Conservation (phyloP, 2,888 invertebrate species). For the Stenoptilia bipunctidactyla region DNA sequence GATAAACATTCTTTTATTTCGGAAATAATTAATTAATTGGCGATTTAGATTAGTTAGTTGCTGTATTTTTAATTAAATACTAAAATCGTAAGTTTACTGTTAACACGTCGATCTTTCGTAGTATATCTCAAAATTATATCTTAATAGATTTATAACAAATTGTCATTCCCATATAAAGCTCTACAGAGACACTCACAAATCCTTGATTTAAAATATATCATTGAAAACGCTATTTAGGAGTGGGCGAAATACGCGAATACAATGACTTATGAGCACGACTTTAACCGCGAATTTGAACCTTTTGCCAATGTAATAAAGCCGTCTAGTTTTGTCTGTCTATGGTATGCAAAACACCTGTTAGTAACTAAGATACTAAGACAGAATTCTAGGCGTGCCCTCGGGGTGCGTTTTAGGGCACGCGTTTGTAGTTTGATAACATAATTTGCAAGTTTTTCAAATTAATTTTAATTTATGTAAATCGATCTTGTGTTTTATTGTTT, state of each 20-base stretch:
- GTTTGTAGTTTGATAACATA: no score
- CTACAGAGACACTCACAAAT: conserved; percentile 19
- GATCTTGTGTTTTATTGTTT: no score
- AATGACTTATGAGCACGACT: conserved; percentile 6
- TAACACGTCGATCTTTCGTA: no score
- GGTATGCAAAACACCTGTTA: conserved; percentile 53
- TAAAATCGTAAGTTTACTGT: no score
- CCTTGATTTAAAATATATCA: conserved; percentile 55
- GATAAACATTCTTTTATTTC: no score
- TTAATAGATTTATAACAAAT: background rate
- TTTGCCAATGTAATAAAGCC: conserved; percentile 22
- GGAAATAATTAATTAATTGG: no score
- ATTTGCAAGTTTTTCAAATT: no score
- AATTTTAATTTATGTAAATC: no score
- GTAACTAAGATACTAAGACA: conserved; percentile 33
- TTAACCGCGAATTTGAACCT: conserved; percentile 29
- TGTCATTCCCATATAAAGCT: background rate
- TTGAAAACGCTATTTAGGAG: conserved; percentile 27
- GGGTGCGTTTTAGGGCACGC: background rate
- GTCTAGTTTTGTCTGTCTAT: conserved; percentile 14
- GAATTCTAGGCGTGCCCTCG: conserved; percentile 13
- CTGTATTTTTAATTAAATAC: no score
- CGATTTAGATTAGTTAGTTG: no score
- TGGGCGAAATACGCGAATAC: conserved; percentile 52
- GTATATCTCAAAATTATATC: no score